phyloP scores from a whole-genome alignment of 2,888 invertebrate species.

The Dicyrtomina minuta region DNA sequence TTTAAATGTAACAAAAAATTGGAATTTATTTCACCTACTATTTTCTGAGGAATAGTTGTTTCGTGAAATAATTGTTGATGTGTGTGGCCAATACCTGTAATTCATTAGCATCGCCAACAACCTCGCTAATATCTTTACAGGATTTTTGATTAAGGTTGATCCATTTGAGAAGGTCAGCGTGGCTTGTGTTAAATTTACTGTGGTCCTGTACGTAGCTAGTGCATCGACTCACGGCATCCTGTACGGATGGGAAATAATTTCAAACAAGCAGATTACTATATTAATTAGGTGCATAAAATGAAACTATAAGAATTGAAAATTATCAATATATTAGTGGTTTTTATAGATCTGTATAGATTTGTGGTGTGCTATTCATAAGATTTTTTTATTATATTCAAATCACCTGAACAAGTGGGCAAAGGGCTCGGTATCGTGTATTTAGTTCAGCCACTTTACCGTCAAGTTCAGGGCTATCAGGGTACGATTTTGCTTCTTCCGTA shows the following conservation, averaged over 20 bases:
- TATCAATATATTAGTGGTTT: no score
- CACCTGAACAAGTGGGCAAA: slow-evolving; percentile 75
- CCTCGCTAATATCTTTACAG: slow-evolving; percentile 74
- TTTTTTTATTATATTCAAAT: no score
- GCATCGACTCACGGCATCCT: slow-evolving; percentile 78
- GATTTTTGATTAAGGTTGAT: slow-evolving; percentile 71
- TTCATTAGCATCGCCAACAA: slow-evolving; percentile 80
- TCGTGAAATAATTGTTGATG: no score
- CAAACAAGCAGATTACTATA: neutral
- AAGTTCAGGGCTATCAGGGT: slow-evolving; percentile 69
- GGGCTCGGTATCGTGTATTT: slow-evolving; percentile 76
- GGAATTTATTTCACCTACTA: no score
- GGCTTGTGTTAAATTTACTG: slow-evolving; percentile 73
- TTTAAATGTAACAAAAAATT: slow-evolving; percentile 29
- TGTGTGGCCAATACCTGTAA: slow-evolving; percentile 58
- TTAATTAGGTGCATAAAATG: neutral
- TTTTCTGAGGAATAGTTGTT: no score
- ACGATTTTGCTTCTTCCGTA: slow-evolving; percentile 12
- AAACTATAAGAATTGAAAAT: no score
- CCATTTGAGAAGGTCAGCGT: slow-evolving; percentile 73
- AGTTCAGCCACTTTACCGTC: slow-evolving; percentile 73
- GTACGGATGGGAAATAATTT: slow-evolving; percentile 40
- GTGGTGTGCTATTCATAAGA: no score
- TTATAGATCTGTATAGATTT: neutral
- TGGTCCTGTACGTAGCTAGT: slow-evolving; percentile 85